Evolutionary conservation across 2,888 invertebrate genomes (phyloP).

Genomic region (Fragum sueziense): DNA sequence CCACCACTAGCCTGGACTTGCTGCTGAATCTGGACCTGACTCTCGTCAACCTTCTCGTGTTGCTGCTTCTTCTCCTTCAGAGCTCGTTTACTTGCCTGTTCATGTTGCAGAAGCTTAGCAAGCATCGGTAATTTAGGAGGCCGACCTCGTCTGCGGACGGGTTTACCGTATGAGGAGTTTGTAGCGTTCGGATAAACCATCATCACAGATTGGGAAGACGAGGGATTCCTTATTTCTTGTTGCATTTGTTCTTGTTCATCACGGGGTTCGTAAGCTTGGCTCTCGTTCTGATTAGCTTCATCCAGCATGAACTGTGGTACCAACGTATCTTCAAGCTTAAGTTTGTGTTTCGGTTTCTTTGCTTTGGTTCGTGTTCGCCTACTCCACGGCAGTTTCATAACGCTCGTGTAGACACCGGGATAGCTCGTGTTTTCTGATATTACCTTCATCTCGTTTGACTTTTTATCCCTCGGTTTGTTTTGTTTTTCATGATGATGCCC

Average conservation of each 20-base stretch:
- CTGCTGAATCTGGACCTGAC: slow-evolving; percentile 31
- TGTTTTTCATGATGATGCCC: neutral
- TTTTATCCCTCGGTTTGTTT: slow-evolving; percentile 35
- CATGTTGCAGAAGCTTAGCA: slow-evolving; percentile 65
- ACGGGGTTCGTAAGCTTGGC: slow-evolving; percentile 9
- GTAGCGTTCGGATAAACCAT: slow-evolving; percentile 73
- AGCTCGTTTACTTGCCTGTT: slow-evolving; percentile 36
- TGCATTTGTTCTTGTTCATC: neutral
- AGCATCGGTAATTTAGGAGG: slow-evolving; percentile 74
- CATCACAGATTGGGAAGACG: slow-evolving; percentile 67
- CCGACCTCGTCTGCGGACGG: slow-evolving; percentile 69
- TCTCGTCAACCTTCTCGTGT: neutral
- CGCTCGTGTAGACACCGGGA: slow-evolving; percentile 77
- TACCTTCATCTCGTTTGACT: slow-evolving; percentile 70
- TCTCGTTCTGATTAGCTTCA: slow-evolving; percentile 18
- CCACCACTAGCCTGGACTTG: slow-evolving; percentile 52
- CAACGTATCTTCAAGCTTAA: slow-evolving; percentile 49
- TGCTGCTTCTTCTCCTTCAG: slow-evolving; percentile 29
- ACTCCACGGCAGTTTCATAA: slow-evolving; percentile 77
- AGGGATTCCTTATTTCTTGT: slow-evolving; percentile 8
- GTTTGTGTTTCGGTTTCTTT: slow-evolving; percentile 62
- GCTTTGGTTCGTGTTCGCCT: slow-evolving; percentile 71
- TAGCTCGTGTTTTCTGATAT: slow-evolving; percentile 73
- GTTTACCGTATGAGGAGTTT: slow-evolving; percentile 64
- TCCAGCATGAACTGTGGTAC: slow-evolving; percentile 55